Conservation (phyloP, 2,888 invertebrate genomes). For the Hirudinaria manillensis region DNA sequence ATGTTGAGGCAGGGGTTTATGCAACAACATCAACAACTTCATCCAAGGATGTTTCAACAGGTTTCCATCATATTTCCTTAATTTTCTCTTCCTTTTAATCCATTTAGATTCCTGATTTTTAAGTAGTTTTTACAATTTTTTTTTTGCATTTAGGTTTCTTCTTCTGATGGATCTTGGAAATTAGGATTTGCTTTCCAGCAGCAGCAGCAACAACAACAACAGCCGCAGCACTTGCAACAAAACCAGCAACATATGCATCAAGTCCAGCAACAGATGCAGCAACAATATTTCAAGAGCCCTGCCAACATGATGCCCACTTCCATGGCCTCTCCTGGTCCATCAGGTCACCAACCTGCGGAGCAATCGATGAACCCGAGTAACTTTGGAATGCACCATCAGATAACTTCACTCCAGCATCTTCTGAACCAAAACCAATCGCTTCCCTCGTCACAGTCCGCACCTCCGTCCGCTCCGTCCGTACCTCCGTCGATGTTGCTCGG, state of each 20-base stretch:
- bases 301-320: background rate
- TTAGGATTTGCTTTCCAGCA: conserved; percentile 1
- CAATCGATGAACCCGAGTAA: too few relatives aligned
- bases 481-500: too few relatives aligned
- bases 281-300: background rate
- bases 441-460: background rate
- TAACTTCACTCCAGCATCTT: conserved; percentile 3
- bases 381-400: background rate
- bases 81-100: too few relatives aligned
- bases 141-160: too few relatives aligned
- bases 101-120: too few relatives aligned
- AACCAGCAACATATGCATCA: conserved; percentile 16
- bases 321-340: background rate
- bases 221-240: conserved; percentile 15
- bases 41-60: conserved; percentile 7
- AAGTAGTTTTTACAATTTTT: too few relatives aligned
- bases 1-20: background rate
- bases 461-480: too few relatives aligned
- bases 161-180: too few relatives aligned
- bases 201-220: conserved; percentile 13
- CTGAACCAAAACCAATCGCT: background rate
- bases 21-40: too few relatives aligned
- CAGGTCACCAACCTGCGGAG: too few relatives aligned
- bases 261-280: conserved; percentile 7
- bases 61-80: too few relatives aligned